Conservation (phyloP, 2,888 invertebrate genomes). For the Sussaba pulchella region DNA sequence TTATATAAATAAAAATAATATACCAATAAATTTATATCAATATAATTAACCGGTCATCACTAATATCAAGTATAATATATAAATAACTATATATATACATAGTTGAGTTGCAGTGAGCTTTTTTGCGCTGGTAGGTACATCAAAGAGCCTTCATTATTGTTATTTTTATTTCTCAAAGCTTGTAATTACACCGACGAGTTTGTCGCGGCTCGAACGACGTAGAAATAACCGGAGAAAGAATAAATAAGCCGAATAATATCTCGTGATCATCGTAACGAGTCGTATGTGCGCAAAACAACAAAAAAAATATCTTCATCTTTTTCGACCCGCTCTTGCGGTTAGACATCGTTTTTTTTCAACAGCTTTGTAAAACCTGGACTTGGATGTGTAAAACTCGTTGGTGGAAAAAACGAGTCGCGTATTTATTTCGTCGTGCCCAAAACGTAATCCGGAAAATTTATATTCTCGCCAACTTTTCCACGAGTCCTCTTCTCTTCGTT, state of each 20-base stretch:
- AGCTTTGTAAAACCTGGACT: constrained; percentile 19
- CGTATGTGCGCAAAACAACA: constrained; percentile 30
- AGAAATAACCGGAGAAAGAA: neutral
- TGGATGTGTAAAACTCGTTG: constrained; percentile 11
- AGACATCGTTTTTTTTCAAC: constrained; percentile 21
- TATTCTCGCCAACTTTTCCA: constrained; percentile 67
- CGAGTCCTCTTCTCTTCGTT: constrained; percentile 62
- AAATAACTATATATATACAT: neutral
- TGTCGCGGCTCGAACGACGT: neutral
- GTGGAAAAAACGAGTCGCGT: constrained; percentile 64
- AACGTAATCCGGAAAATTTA: constrained; percentile 71
- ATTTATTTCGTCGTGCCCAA: constrained; percentile 72
- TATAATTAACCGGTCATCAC: no score
- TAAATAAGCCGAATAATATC: constrained; percentile 19
- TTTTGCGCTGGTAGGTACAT: neutral
- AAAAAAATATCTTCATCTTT: constrained; percentile 55
- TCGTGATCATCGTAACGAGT: constrained; percentile 55
- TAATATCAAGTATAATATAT: no score
- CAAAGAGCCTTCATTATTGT: neutral
- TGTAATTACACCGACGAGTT: neutral
- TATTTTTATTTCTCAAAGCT: neutral
- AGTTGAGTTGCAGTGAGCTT: constrained; percentile 45
- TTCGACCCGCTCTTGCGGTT: neutral
- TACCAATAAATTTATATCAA: no score
- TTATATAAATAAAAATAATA: constrained; percentile 40